Conservation (phyloP, 2,888 invertebrate species). For the Apocheima hispidaria region DNA sequence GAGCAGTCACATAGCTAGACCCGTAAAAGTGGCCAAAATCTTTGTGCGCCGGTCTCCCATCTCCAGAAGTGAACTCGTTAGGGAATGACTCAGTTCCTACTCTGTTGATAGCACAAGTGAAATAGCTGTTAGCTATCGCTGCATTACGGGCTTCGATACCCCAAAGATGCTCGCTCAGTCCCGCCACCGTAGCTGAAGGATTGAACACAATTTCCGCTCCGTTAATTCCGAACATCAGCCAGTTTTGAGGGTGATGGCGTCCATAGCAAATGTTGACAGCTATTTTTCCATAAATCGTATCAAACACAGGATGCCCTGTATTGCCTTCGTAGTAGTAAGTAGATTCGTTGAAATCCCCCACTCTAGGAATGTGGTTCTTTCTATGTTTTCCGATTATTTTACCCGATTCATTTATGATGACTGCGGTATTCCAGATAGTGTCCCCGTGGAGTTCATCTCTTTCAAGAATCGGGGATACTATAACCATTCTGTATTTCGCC, state of each 20-base stretch:
- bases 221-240: conserved; percentile 98
- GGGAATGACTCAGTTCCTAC: conserved; percentile 96
- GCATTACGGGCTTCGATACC: conserved; percentile 97
- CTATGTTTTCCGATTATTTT: conserved; percentile 96
- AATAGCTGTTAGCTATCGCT: conserved; percentile 98
- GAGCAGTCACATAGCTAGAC: conserved; percentile 96
- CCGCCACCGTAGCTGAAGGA: conserved; percentile 96
- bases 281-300: conserved; percentile 94
- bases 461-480: conserved; percentile 97
- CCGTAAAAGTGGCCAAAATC: conserved; percentile 99
- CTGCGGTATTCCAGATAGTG: conserved; percentile 97
- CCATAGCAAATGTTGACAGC: conserved; percentile 99
- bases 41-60: conserved; percentile 92
- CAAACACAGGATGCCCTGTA: conserved; percentile 97
- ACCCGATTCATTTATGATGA: conserved; percentile 95
- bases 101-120: conserved; percentile 96
- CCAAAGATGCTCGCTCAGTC: conserved; percentile 96
- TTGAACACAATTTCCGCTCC: conserved; percentile 99
- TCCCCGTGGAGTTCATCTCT: conserved; percentile 95
- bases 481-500: conserved; percentile 94
- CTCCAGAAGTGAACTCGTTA: conserved; percentile 80
- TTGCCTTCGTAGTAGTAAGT: conserved; percentile 98
- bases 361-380: conserved; percentile 99
- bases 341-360: conserved; percentile 99
- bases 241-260: conserved; percentile 98